Base-by-base conservation (phyloP, 2,797 vertebrate species). In the Zenarchopterus dispar region DNA sequence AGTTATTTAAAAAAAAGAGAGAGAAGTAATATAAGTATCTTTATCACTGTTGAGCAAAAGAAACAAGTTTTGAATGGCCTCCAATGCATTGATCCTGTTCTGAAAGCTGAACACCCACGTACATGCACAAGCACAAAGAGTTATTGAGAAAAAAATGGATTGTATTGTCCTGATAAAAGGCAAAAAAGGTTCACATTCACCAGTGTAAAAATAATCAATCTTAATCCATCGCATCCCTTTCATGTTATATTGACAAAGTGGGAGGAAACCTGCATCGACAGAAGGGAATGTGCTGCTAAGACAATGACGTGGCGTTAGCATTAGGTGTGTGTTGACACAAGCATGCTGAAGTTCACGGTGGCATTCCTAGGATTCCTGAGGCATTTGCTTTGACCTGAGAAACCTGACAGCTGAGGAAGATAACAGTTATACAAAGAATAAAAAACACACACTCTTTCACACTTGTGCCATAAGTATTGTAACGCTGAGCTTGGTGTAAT, bases 281-380 rank as follows among this genome's bases (percentile, higher is more conserved):
- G 62, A 18, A 7, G 67, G 69, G 57, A 62, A 76, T 61, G 61
- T 55, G 61, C 33, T 61, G 72, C 3, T 24, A 51, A 18, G 43
- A 69, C 50, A 51, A 16, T 77, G 83, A 82, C 53, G 54, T 59
- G 61, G 78, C 52, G 41, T 52, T 53, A 73, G 69, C 52, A 43
- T 52, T 53, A 73, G 69, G 71, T 62, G 77, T 62, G 66, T 58
- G 64, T 65, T 48, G 60, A 53, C 6, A 45, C 22, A n/a, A 46
- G 10, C 23, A 58, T 23, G 31, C 4, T 22, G 21, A 70, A 41
- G 56, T 56, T 22, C 22, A 24, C 24, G 1, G 13, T 23, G 47
- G 72, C 78, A 86, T 91, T 89, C 80, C 73, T 56, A 24, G 33
- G 49, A 90, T 90, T 89, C 83, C 75, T 55, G 56, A 56, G 51